Percentiles rank a stretch among this genome's conserved stretches.
Conservation (phyloP, 1,140 invertebrate genomes). For the Megalonaias nervosa region DNA sequence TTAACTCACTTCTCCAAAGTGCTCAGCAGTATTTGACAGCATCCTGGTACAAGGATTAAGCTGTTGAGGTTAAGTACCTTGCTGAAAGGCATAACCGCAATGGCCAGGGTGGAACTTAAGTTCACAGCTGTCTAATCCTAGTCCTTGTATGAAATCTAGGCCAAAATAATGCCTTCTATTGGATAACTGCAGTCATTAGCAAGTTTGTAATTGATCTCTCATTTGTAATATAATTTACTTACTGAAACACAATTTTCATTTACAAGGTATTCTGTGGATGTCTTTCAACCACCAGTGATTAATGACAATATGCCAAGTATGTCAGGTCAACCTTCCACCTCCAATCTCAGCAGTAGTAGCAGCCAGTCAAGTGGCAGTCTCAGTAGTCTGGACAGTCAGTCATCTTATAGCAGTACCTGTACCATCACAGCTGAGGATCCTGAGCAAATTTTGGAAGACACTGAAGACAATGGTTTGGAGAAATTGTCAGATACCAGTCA, state of each 20-base stretch:
- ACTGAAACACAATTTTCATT: not conserved
- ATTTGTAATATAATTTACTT: too few relatives aligned
- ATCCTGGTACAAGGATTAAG: too few relatives aligned
- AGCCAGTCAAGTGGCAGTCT: slow-evolving; percentile 65
- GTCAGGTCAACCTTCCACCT: slow-evolving; percentile 37
- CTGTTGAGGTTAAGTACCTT: too few relatives aligned
- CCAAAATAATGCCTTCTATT: too few relatives aligned
- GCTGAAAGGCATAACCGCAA: too few relatives aligned
- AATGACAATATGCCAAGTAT: slow-evolving; percentile 35
- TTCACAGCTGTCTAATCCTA: too few relatives aligned
- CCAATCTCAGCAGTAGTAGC: slow-evolving; percentile 55
- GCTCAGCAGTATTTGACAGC: too few relatives aligned
- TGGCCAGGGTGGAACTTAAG: too few relatives aligned
- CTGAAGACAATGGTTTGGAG: not conserved
- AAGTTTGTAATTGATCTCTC: too few relatives aligned
- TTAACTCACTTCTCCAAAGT: too few relatives aligned
- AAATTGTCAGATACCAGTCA: not conserved
- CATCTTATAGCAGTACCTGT: slow-evolving; percentile 62
- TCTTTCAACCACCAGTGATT: slow-evolving; percentile 69
- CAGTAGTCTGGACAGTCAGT: slow-evolving; percentile 64
- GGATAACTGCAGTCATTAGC: too few relatives aligned
- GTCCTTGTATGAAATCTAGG: too few relatives aligned
- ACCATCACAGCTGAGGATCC: slow-evolving; percentile 57
- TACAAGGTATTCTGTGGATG: slow-evolving; percentile 68
- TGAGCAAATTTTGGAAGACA: slow-evolving; percentile 35